Evolutionary conservation across 1,140 invertebrate genomes (phyloP), one percentile per base, ranked within the genome.

Genomic region (Panagrolaimus sp.): DNA sequence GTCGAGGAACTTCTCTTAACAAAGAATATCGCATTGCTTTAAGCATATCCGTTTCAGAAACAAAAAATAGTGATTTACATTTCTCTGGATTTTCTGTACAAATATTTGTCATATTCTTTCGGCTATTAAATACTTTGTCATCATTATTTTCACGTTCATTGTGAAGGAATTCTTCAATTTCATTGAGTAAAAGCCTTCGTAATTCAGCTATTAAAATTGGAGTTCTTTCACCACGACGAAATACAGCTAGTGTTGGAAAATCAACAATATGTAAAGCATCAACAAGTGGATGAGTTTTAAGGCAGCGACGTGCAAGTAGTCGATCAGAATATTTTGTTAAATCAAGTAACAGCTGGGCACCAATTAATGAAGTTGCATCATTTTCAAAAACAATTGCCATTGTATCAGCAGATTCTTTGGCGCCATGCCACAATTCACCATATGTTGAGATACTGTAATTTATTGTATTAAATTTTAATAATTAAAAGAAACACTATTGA

Each of bases 11-110:
- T 65, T 82, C 80, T 14, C 74, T 63, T 47, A 68, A 67, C 5
- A 80, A 53, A 5, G 78, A 80, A 31, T 63, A 74, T 44, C 75
- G 62, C 72, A 80, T 74, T 9, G 80, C 75, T 63, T 82, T 82
- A 25, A 82, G 71, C 81, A 82, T 83, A 62, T 82, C 80, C 16
- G 75, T 78, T 67, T 82, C 80, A 9, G 78, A 81, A n/a, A 80
- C 79, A 51, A 69, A 82, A 70, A 80, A 82, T 47, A 70, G 65
- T 14, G 46, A 27, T 67, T 66, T 70, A 65, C 74, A 76, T 75
- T 67, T 71, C 53, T 74, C 75, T 14, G 73, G 73, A 53, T 74
- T 57, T 53, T 43, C 20, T 5, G 27, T 20, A 27, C 51, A 57
- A 20, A 27, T 25, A 57, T 57, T 57, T 11, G 51, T 57, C 51